Evolutionary conservation across 2,888 invertebrate species (phyloP), one percentile per base, ranked within the genome.

Genomic region (Phania funesta): DNA sequence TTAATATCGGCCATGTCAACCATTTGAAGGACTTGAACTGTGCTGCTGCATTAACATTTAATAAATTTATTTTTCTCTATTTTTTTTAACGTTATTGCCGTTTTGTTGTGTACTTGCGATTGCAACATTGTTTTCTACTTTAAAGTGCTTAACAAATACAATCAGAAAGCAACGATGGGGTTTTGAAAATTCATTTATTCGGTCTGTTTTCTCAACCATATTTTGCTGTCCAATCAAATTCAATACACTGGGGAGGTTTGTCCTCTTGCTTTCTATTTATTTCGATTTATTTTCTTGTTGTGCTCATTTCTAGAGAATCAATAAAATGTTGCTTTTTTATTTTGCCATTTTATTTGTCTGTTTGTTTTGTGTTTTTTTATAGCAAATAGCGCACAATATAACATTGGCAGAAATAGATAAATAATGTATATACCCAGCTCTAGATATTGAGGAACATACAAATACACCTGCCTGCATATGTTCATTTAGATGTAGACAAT

Each of bases 71-170:
- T 9, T 32, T 41, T 41, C n/a, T 3, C 5, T 16, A 38, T 11
- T 13, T 9, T 41, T 44, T 52, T 71, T 60, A 24, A 38, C 26
- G 41, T 38, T 54, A 74, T 38, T 68, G 79, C 62, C 46, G 46
- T 67, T 60, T 62, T 67, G 60, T 64, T 71, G 44, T 70, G 46
- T 48, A 52, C 52, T 52, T 64, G 24, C 32, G 18, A 44, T 44
- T 52, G 67, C 71, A 71, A 76, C 76, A 71, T 76, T 80, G 71
- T 76, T 76, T 76, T 76, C 60, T 60, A 67, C 71, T 71, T 54
- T 71, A 44, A 60, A 80, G 76, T 76, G 80, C 76, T 80, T 71
- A 76, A 75, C 60, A 80, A 80, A 80, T 76, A 80, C 67, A 65
- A 76, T 71, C 76, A 24, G 60, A 50, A 52, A 67, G 67, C 65